These are phyloP conservation scores for Gordius sp. DNA, from an alignment of 2,888 invertebrate genomes.

Conservation along the genomic window DNA sequence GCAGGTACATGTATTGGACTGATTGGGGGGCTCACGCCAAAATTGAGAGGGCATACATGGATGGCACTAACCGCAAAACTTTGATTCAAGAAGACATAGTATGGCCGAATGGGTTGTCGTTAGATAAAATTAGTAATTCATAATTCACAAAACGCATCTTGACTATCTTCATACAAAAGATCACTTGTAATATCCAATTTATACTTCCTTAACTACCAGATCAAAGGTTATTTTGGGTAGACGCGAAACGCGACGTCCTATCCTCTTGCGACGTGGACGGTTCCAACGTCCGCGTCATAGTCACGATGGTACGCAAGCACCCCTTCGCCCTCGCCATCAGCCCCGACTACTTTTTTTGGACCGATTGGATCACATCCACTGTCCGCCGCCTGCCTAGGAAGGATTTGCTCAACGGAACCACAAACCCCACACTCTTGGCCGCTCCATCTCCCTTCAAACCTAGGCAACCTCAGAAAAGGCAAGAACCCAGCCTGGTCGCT, in stretches of 20 bases:
- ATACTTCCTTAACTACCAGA: no score
- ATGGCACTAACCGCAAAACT: constrained; percentile 6
- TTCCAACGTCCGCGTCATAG: neutral
- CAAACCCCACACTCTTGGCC: no score
- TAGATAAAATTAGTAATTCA: constrained; percentile 1
- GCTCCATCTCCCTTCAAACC: no score
- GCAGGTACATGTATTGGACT: constrained; percentile 11
- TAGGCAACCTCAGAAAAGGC: no score
- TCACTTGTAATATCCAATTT: no score
- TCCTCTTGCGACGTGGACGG: constrained; percentile 4
- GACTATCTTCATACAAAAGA: no score
- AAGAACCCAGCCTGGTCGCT: no score
- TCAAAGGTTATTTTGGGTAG: constrained; percentile 8
- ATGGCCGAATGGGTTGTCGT: constrained; percentile 10
- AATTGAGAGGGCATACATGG: constrained; percentile 12
- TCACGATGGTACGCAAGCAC: neutral
- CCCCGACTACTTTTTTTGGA: constrained; percentile 10
- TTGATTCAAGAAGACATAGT: neutral
- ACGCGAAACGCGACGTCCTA: constrained; percentile 6
- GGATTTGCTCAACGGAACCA: no score
- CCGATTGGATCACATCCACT: constrained; percentile 14
- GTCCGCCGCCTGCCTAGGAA: neutral
- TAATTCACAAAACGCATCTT: neutral
- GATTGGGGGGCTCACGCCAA: constrained; percentile 8
- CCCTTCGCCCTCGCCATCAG: constrained; percentile 8